Evolutionary conservation across 2,797 vertebrate species (phyloP).

Genomic region (Odontamblyopus lacepedii): DNA sequence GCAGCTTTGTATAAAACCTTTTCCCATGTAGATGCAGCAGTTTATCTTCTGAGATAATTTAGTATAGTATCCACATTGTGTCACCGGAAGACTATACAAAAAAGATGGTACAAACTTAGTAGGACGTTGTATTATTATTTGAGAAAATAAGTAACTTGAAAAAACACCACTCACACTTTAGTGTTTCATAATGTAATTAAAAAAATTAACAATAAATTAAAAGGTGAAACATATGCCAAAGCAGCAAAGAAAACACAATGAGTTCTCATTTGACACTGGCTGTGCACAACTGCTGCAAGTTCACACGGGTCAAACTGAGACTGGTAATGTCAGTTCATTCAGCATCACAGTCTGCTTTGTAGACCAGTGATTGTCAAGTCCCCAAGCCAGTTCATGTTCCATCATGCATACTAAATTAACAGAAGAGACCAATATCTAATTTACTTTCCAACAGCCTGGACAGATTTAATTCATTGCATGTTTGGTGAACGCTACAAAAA

Average conservation of each 20-base stretch:
- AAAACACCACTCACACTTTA: slow-evolving; percentile 33
- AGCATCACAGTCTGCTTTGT: slow-evolving; percentile 46
- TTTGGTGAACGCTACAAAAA: slow-evolving; percentile 49
- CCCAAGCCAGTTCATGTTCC: slow-evolving; percentile 44
- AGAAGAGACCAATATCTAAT: slow-evolving; percentile 43
- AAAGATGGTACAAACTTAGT: too few species aligned
- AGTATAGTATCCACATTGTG: slow-evolving; percentile 23
- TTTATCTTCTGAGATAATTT: slow-evolving; percentile 17
- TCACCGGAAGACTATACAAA: too few species aligned
- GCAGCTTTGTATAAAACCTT: slow-evolving; percentile 7
- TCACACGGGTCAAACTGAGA: slow-evolving; percentile 23
- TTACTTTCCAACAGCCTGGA: slow-evolving; percentile 40
- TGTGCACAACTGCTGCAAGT: slow-evolving; percentile 48
- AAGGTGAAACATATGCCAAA: slow-evolving; percentile 66
- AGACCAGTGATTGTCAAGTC: slow-evolving; percentile 66
- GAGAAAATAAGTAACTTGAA: too few species aligned
- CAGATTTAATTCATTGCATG: slow-evolving; percentile 35
- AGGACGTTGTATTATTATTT: too few species aligned
- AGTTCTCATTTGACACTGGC: slow-evolving; percentile 52
- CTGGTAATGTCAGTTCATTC: slow-evolving; percentile 54
- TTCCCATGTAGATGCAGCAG: slow-evolving; percentile 42
- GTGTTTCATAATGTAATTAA: slow-evolving; percentile 68
- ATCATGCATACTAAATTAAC: slow-evolving; percentile 59
- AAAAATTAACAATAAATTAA: slow-evolving; percentile 81
- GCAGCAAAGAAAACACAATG: slow-evolving; percentile 60